Evolutionary conservation across 2,113 vertebrate species (phyloP).

Genomic region (Cyrtonyx montezumae): DNA sequence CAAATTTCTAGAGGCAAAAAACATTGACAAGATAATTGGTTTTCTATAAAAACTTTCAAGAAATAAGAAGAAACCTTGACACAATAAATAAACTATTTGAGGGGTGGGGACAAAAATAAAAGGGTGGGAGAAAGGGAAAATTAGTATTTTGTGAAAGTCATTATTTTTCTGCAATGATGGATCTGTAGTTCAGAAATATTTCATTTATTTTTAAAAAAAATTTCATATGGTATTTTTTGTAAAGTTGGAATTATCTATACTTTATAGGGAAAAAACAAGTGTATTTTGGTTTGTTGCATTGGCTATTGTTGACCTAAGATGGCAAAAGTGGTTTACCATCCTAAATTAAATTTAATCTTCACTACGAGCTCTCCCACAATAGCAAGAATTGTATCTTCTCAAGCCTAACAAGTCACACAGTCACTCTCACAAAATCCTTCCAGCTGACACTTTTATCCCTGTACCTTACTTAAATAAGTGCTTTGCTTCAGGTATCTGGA

Average conservation of each 20-base stretch:
- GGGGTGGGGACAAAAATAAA: neutral
- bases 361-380: neutral
- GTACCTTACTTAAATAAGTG: neutral
- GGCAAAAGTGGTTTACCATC: neutral
- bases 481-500: neutral
- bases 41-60: slow-evolving; percentile 38
- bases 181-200: neutral
- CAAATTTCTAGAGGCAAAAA: slow-evolving; percentile 52
- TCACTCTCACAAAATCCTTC: neutral
- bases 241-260: neutral
- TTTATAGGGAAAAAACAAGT: neutral
- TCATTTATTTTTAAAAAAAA: neutral
- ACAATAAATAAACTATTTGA: neutral
- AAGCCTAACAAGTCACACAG: neutral
- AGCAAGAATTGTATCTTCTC: neutral
- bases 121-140: neutral
- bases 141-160: neutral
- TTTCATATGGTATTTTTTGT: neutral
- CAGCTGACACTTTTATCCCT: neutral
- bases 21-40: neutral
- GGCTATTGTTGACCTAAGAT: neutral
- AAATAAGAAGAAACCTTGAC: neutral
- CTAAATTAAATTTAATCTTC: neutral
- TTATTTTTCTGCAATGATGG: neutral
- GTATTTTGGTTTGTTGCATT: neutral